Percentiles rank a stretch among this genome's conserved stretches.
These are phyloP conservation scores for Bubalus kerabau DNA, from an alignment of 2,113 vertebrate genomes.

Conservation along the genomic window DNA sequence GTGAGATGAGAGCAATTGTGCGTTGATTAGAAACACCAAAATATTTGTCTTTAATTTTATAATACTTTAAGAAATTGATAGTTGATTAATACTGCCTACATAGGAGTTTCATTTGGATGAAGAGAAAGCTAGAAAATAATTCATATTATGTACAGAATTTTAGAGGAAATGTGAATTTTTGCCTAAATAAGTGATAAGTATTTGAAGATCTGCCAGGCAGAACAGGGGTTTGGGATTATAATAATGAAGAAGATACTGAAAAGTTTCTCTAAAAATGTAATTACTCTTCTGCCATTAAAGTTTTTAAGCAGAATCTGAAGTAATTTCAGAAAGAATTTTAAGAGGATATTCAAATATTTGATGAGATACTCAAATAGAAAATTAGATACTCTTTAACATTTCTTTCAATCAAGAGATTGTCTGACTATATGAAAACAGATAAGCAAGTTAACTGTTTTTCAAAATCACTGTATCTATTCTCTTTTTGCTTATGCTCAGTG, in stretches of 20 bases:
- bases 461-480: not conserved
- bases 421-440: not conserved
- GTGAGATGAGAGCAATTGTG: too few species aligned
- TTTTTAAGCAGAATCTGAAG: not conserved
- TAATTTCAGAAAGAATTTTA: not conserved
- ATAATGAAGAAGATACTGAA: not conserved
- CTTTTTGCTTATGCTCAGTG: not conserved
- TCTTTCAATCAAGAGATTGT: not conserved
- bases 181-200: not conserved
- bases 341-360: not conserved
- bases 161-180: not conserved
- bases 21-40: not conserved
- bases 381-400: not conserved
- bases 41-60: not conserved
- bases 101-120: not conserved
- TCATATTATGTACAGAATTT: not conserved
- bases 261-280: not conserved
- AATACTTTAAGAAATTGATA: not conserved
- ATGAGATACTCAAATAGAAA: not conserved
- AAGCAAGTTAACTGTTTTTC: not conserved
- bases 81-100: not conserved
- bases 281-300: not conserved
- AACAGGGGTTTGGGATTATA: not conserved
- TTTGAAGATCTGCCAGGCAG: slow-evolving; percentile 3
- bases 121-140: not conserved